A percentile compares a stretch with the other conserved stretches of the same genome.
Evolutionary conservation across 2,888 invertebrate species (phyloP).

Genomic region (Cosmopolites sordidus): DNA sequence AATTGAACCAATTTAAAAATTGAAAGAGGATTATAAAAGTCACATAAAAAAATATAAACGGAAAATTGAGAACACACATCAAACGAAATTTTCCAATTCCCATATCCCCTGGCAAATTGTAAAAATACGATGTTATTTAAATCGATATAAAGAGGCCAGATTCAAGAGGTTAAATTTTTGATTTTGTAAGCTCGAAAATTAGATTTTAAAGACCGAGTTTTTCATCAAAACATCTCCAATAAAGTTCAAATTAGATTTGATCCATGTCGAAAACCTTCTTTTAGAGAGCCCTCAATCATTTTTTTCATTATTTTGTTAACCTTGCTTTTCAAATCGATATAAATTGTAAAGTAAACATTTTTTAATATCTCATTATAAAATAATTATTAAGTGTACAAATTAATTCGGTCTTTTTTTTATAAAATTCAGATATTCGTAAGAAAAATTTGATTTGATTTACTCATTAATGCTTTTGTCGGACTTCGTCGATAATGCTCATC

Average conservation of each 20-base stretch:
- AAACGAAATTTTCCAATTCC: slow-evolving; percentile 8
- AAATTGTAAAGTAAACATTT: too few species aligned
- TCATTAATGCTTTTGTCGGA: too few species aligned
- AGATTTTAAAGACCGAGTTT: slow-evolving; percentile 11
- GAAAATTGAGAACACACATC: slow-evolving; percentile 9
- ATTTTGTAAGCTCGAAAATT: slow-evolving; percentile 12
- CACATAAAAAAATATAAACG: neutral
- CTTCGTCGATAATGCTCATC: too few species aligned
- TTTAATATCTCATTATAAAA: too few species aligned
- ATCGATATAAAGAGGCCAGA: slow-evolving; percentile 8
- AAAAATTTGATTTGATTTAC: too few species aligned
- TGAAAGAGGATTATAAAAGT: slow-evolving; percentile 2
- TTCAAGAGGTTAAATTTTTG: slow-evolving; percentile 11
- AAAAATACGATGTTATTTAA: slow-evolving; percentile 13
- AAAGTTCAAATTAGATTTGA: slow-evolving; percentile 14
- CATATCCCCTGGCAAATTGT: slow-evolving; percentile 5
- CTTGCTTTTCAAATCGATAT: too few species aligned
- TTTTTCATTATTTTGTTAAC: too few species aligned
- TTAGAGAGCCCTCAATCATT: neutral
- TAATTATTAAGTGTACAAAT: too few species aligned
- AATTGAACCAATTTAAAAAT: slow-evolving; percentile 4
- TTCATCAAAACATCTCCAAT: slow-evolving; percentile 10
- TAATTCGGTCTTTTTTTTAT: too few species aligned
- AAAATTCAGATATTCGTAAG: too few species aligned
- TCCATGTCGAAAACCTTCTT: slow-evolving; percentile 2